phyloP scores from a whole-genome alignment of 1,140 invertebrate species.

The Bombus confusus region DNA sequence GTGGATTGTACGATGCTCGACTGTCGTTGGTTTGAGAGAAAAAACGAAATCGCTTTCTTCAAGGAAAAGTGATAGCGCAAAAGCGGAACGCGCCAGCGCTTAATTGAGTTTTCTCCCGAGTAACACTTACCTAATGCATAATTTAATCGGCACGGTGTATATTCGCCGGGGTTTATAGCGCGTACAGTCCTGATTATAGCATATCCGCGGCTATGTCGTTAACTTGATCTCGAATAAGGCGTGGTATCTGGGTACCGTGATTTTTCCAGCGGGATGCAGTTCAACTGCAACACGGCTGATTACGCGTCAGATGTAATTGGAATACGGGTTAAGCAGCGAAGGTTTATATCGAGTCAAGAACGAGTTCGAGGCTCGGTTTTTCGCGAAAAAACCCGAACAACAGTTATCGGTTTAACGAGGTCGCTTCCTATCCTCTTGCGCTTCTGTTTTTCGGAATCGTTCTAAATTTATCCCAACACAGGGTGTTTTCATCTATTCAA shows the following conservation, averaged over 20 bases:
- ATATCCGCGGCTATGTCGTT: conserved; percentile 9
- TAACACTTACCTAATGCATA: conserved; percentile 55
- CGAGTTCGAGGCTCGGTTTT: conserved; percentile 43
- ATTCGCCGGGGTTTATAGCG: conserved; percentile 3
- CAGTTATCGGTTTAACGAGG: conserved; percentile 56
- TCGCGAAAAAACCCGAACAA: conserved; percentile 36
- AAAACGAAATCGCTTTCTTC: conserved; percentile 43
- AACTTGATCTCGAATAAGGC: conserved; percentile 42
- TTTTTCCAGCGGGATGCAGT: conserved; percentile 48
- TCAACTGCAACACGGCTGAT: conserved; percentile 45
- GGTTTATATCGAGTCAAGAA: conserved; percentile 53
- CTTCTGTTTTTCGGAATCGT: not conserved
- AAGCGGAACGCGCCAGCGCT: conserved; percentile 31
- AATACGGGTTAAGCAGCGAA: conserved; percentile 56
- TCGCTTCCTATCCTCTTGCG: conserved; percentile 32
- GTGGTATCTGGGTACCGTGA: conserved; percentile 48
- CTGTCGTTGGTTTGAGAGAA: not conserved
- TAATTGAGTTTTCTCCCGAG: conserved; percentile 51
- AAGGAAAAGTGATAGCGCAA: conserved; percentile 46
- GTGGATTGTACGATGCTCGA: too few species aligned
- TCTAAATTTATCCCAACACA: not conserved
- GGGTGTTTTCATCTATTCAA: not conserved
- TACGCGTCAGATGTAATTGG: conserved; percentile 54
- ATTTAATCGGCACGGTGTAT: conserved; percentile 34
- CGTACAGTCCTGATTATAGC: conserved; percentile 18